Conservation (phyloP, 2,113 vertebrate genomes). For the Pitta sordida region DNA sequence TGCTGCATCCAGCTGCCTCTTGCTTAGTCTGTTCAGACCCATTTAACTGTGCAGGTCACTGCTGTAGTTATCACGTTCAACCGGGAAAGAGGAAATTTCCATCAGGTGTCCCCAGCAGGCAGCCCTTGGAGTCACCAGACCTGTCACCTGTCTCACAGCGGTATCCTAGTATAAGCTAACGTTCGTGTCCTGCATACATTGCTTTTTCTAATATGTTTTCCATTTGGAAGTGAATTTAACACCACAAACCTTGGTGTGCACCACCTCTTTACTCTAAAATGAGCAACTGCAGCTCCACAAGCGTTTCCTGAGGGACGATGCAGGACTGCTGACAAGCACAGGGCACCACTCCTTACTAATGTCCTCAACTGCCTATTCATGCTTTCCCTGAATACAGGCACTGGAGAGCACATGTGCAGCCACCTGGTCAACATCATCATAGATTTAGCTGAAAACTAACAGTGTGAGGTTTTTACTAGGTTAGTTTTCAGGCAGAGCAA, state of each 20-base stretch:
- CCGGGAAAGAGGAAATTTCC: neutral
- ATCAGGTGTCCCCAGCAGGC: accelerated
- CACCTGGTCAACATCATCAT: neutral
- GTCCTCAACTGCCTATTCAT: neutral
- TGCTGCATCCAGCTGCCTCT: neutral
- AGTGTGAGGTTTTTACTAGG: neutral
- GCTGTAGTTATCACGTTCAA: neutral
- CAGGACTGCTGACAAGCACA: neutral
- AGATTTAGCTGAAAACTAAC: neutral
- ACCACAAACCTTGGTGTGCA: neutral
- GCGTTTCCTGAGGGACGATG: neutral
- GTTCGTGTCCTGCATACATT: accelerated
- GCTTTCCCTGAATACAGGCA: neutral
- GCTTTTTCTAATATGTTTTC: neutral
- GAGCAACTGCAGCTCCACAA: neutral
- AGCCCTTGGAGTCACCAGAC: neutral
- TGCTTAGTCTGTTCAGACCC: neutral
- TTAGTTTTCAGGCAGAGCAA: neutral
- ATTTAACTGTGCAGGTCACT: neutral
- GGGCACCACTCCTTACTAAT: neutral
- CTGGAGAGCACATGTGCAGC: neutral
- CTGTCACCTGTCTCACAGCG: neutral
- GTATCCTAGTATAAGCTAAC: neutral
- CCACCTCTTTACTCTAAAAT: neutral
- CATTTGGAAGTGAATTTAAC: neutral